Base-by-base conservation (phyloP, 53 echinoderm and acorn worm genomes). In the Paracentrotus lividus region DNA sequence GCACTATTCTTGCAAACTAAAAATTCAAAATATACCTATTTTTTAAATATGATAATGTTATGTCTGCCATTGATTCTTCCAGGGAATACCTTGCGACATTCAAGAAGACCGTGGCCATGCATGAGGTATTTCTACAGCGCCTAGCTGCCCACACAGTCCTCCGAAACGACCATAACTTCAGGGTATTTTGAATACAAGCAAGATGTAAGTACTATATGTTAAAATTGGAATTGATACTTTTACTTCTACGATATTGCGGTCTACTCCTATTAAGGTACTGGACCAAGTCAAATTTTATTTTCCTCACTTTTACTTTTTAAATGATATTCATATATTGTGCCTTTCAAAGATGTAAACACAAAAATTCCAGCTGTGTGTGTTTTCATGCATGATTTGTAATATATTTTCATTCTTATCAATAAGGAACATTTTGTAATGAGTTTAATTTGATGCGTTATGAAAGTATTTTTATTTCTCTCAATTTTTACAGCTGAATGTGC, bases 41-140 rank as follows among this genome's bases (percentile, higher is more conserved):
- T n/a, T n/a, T n/a, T n/a, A n/a, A n/a, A n/a, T n/a, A n/a, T n/a
- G n/a, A n/a, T n/a, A n/a, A n/a, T n/a, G n/a, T n/a, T n/a, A n/a
- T n/a, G n/a, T n/a, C n/a, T n/a, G n/a, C n/a, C n/a, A 24, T 81
- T 81, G 27, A 18, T 76, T 18, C 23, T 56, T 66, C 53, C 86
- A 98, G 99, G 69, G 99, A 98, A 57, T 98, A 98, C 92, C 77
- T 98, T 77, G 99, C 99, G 21, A 98, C 99, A 15, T 98, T 98
- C 93, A 98, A 98, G 96, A 98, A 98, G 93, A 98, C 99, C 12
- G 99, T 98, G 27, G 99, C 99, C 77, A 98, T 98, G 99, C 99
- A 98, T 93, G 99, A 98, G 94, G 99, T 98, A 69, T 98, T 98
- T 93, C 94, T 98, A 65, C 99, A 98, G 59, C 96, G 99, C 27